A percentile compares a stretch with the other conserved stretches of the same genome.
phyloP scores from a whole-genome alignment of 2,797 vertebrate genomes.

The Spatula clypeata region DNA sequence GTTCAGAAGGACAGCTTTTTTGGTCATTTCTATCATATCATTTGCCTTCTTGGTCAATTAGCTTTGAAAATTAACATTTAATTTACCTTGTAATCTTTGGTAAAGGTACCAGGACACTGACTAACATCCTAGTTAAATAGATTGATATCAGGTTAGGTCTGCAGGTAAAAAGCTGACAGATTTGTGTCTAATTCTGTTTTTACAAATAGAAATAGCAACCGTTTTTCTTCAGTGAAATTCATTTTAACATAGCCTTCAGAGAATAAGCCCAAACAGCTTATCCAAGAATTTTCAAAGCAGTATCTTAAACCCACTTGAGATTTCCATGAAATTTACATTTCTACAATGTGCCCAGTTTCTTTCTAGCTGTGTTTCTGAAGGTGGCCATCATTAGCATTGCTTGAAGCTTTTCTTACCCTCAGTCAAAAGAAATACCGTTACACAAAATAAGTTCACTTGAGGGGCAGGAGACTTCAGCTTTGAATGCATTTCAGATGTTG shows the following conservation, averaged over 20 bases:
- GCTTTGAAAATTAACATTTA: background rate
- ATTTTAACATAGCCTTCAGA: background rate
- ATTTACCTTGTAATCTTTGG: background rate
- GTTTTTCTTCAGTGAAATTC: background rate
- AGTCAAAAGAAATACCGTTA: constrained; percentile 32
- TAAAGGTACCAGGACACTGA: background rate
- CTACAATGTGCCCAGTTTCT: constrained; percentile 24
- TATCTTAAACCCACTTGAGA: background rate
- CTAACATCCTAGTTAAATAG: background rate
- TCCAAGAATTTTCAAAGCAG: constrained; percentile 27
- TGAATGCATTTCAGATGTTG: background rate
- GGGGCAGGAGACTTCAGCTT: background rate
- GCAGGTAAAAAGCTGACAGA: background rate
- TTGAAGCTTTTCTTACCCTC: constrained; percentile 44
- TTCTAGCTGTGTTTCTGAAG: constrained; percentile 34
- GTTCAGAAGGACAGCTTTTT: background rate
- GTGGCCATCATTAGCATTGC: background rate
- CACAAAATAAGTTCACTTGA: background rate
- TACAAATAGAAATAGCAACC: background rate
- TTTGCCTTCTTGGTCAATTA: background rate
- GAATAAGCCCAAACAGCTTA: background rate
- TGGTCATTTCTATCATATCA: background rate
- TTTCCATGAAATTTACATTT: constrained; percentile 61
- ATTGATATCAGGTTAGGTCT: background rate
- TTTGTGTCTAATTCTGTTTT: constrained; percentile 3